These are phyloP conservation scores for Illadopsis cleaveri DNA, from an alignment of 2,113 vertebrate species.

Conservation along the genomic window DNA sequence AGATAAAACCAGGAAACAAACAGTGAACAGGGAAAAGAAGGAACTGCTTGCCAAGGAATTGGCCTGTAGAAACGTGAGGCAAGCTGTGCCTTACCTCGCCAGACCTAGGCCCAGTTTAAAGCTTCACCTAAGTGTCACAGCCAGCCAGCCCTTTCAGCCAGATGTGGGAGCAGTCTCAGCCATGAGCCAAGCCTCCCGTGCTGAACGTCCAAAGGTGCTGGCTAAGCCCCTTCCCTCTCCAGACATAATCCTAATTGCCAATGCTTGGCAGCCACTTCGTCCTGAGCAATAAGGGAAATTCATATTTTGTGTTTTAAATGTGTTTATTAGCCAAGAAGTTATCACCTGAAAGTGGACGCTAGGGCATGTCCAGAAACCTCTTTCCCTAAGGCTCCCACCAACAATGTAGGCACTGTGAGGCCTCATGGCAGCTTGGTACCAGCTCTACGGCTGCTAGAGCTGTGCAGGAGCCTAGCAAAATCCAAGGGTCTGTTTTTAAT, in stretches of 20 bases:
- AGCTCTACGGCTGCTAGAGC: background rate
- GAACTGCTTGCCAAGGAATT: fast-evolving
- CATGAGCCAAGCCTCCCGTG: background rate
- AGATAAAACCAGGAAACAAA: background rate
- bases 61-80: fast-evolving
- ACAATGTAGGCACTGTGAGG: constrained; percentile 40
- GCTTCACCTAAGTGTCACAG: background rate
- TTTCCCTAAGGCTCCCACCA: constrained; percentile 29
- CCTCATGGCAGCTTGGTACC: constrained; percentile 21
- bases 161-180: background rate
- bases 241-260: constrained; percentile 26
- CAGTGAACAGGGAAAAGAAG: background rate
- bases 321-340: constrained; percentile 70
- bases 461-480: background rate
- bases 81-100: background rate
- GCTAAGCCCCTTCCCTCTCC: constrained; percentile 1
- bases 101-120: background rate
- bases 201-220: background rate
- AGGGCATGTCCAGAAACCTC: constrained; percentile 51
- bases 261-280: constrained; percentile 16
- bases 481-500: background rate
- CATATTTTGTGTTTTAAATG: constrained; percentile 63
- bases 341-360: constrained; percentile 60
- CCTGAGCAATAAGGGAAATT: constrained; percentile 57
- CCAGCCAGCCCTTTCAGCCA: background rate